These are phyloP conservation scores for Phyllotreta striolata DNA, from an alignment of 2,888 invertebrate species.

Conservation along the genomic window DNA sequence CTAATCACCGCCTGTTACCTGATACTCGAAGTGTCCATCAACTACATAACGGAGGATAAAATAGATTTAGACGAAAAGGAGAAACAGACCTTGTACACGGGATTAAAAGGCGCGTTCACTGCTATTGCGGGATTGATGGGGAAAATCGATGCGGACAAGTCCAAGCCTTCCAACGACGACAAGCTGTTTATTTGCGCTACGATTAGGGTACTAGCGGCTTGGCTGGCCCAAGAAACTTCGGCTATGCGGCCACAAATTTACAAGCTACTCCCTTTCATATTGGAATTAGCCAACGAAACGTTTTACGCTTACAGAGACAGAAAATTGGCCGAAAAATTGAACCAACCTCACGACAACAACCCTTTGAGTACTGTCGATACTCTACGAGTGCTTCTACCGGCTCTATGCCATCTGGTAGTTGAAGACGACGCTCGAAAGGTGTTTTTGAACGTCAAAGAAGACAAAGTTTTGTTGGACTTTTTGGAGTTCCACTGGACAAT, in stretches of 20 bases:
- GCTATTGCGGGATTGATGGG: constrained; percentile 79
- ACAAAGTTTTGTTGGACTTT: constrained; percentile 81
- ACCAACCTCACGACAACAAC: constrained; percentile 59
- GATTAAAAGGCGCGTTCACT: constrained; percentile 87
- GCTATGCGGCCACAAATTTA: constrained; percentile 87
- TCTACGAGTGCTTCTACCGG: constrained; percentile 84
- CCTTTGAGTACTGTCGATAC: constrained; percentile 68
- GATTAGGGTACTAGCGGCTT: constrained; percentile 84
- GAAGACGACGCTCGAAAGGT: constrained; percentile 88
- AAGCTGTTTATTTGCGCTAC: constrained; percentile 85
- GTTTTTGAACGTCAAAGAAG: constrained; percentile 78
- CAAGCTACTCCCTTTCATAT: constrained; percentile 81
- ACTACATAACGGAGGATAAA: constrained; percentile 81
- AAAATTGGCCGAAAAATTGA: constrained; percentile 72
- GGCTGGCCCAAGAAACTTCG: constrained; percentile 90
- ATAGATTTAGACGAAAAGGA: constrained; percentile 89
- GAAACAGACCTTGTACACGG: constrained; percentile 88
- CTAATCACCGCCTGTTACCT: constrained; percentile 84
- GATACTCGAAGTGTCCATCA: constrained; percentile 80
- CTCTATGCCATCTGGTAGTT: constrained; percentile 88
- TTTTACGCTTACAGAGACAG: constrained; percentile 77
- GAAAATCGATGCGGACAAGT: constrained; percentile 78
- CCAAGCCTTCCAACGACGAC: constrained; percentile 74
- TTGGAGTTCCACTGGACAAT: constrained; percentile 87
- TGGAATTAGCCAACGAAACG: constrained; percentile 81